phyloP scores from a whole-genome alignment of 64 coral and sea anemone genomes.

The Orbicella faveolata region DNA sequence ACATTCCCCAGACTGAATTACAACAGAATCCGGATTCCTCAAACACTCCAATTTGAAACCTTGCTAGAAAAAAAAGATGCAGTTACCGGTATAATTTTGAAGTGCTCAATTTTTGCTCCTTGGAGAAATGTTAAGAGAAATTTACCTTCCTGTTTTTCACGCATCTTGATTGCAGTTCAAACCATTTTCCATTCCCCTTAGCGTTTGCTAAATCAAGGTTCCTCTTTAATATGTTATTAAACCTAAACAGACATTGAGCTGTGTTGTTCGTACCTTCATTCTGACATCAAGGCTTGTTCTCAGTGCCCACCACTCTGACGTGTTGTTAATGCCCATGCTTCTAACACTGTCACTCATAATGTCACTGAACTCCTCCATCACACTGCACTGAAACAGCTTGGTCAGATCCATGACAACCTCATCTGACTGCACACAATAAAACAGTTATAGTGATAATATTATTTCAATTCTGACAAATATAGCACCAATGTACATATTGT shows the following conservation, averaged over 20 bases:
- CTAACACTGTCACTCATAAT: conserved; percentile 61
- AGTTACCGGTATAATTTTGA: too few species aligned
- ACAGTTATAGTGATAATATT: neutral
- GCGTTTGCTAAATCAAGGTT: too few species aligned
- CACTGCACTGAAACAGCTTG: conserved; percentile 57
- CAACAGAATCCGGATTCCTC: too few species aligned
- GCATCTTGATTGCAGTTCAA: too few species aligned
- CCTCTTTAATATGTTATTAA: too few species aligned
- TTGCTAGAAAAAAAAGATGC: too few species aligned
- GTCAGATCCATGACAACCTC: conserved; percentile 63
- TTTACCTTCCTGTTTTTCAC: too few species aligned
- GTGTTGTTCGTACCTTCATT: conserved; percentile 59
- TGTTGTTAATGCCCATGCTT: conserved; percentile 65
- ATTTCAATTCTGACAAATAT: neutral
- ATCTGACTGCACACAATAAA: conserved; percentile 7
- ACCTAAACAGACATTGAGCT: neutral
- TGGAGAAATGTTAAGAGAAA: too few species aligned
- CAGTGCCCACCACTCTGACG: conserved; percentile 66
- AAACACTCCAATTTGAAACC: too few species aligned
- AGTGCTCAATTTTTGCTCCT: too few species aligned
- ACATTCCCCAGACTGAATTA: too few species aligned
- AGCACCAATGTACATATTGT: neutral
- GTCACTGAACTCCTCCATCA: conserved; percentile 68
- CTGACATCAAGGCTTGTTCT: conserved; percentile 72
- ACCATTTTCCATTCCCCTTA: too few species aligned